Percentiles rank a stretch among this genome's conserved stretches.
Conservation (phyloP, 2,888 invertebrate species). For the Leistus spinibarbis region DNA sequence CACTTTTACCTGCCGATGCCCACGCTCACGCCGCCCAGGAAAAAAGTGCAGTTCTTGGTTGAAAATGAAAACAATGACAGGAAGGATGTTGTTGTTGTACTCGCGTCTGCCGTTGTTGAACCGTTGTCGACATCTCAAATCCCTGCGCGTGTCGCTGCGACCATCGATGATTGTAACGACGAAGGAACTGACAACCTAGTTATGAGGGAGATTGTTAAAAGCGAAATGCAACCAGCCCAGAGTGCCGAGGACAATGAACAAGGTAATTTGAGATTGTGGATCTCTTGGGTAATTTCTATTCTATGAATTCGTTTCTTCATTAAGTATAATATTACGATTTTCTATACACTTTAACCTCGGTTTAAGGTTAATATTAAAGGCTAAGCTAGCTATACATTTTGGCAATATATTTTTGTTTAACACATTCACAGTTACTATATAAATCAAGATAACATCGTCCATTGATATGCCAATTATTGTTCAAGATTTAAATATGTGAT, state of each 20-base stretch:
- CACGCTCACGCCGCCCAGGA: slow-evolving; percentile 58
- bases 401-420: too few relatives aligned
- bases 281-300: neutral
- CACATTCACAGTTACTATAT: too few relatives aligned
- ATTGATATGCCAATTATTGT: too few relatives aligned
- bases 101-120: slow-evolving; percentile 10
- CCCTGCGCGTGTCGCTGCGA: slow-evolving; percentile 2
- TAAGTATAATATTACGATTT: too few relatives aligned
- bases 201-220: neutral
- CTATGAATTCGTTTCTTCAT: neutral
- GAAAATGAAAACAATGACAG: slow-evolving; percentile 60
- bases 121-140: neutral
- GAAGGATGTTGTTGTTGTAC: slow-evolving; percentile 39
- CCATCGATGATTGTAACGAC: neutral
- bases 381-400: too few relatives aligned
- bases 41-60: slow-evolving; percentile 75
- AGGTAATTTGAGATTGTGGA: neutral
- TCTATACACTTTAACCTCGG: too few relatives aligned
- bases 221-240: neutral
- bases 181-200: slow-evolving; percentile 6
- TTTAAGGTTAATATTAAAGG: too few relatives aligned
- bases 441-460: too few relatives aligned
- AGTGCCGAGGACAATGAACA: neutral
- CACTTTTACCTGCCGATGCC: slow-evolving; percentile 70
- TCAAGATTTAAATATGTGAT: too few relatives aligned